phyloP scores from a whole-genome alignment of 2,797 vertebrate genomes.

The Sebastes trivittatus region DNA sequence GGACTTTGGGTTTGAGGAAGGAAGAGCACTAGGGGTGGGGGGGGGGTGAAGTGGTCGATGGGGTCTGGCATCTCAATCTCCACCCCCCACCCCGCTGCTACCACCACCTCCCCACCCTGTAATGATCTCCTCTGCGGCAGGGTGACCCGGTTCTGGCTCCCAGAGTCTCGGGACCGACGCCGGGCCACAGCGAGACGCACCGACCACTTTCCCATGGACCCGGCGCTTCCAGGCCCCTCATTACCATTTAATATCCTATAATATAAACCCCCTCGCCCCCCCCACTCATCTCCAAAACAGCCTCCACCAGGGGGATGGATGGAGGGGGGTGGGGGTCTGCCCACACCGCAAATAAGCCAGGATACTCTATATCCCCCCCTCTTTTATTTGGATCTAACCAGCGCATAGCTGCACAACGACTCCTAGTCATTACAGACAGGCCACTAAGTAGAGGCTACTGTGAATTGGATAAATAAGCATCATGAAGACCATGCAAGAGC shows the following conservation, averaged over 20 bases:
- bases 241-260: slow-evolving; percentile 87
- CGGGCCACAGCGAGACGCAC: slow-evolving; percentile 74
- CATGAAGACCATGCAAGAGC: slow-evolving; percentile 35
- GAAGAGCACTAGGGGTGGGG: slow-evolving; percentile 18
- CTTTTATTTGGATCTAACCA: slow-evolving; percentile 75
- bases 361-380: slow-evolving; percentile 80
- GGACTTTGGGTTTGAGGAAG: slow-evolving; percentile 45
- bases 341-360: slow-evolving; percentile 81
- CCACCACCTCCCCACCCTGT: slow-evolving; percentile 55
- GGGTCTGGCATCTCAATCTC: slow-evolving; percentile 64
- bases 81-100: slow-evolving; percentile 33
- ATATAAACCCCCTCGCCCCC: slow-evolving; percentile 71
- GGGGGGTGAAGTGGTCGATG: slow-evolving; percentile 61
- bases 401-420: slow-evolving; percentile 77
- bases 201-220: slow-evolving; percentile 84
- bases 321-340: slow-evolving; percentile 54
- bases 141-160: slow-evolving; percentile 80
- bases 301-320: slow-evolving; percentile 61
- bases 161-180: slow-evolving; percentile 53
- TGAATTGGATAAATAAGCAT: slow-evolving; percentile 76
- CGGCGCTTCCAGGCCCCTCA: slow-evolving; percentile 77
- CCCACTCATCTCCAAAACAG: slow-evolving; percentile 67
- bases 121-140: slow-evolving; percentile 81
- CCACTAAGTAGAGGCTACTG: slow-evolving; percentile 79
- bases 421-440: slow-evolving; percentile 74